Conservation (phyloP, 2,888 invertebrate genomes). For the Sipha maydis region DNA sequence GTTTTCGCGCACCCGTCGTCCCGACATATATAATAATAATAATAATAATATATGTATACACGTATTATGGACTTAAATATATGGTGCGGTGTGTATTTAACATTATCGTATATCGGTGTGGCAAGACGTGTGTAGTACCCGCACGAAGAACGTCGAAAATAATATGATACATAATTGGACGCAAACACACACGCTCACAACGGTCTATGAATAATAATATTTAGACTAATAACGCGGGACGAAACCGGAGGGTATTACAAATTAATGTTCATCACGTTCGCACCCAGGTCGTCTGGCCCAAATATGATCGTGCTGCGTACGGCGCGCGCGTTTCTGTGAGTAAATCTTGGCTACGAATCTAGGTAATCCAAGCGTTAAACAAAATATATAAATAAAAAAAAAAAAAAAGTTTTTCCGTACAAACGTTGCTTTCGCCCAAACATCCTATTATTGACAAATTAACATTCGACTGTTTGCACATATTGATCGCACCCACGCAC, state of each 20-base stretch:
- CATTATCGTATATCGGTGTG: not conserved
- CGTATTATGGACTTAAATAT: no score
- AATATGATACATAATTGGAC: conserved; percentile 23
- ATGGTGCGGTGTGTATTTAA: not conserved
- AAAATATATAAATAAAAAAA: no score
- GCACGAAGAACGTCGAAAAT: not conserved
- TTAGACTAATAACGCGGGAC: conserved; percentile 23
- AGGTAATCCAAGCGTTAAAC: conserved; percentile 18
- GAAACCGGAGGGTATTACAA: conserved; percentile 29
- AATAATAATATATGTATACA: no score
- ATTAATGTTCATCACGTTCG: conserved; percentile 56
- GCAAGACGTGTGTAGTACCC: not conserved
- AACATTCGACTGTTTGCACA: not conserved
- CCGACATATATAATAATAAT: not conserved
- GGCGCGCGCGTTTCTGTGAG: not conserved
- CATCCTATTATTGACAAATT: not conserved
- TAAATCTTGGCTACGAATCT: conserved; percentile 46
- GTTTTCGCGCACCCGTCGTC: not conserved
- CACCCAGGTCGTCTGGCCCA: conserved; percentile 41
- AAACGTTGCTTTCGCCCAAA: conserved; percentile 17
- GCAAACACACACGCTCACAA: not conserved
- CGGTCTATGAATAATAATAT: conserved; percentile 44
- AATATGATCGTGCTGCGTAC: not conserved
- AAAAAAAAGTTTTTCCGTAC: conserved; percentile 22
- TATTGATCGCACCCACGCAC: not conserved